Base-by-base conservation (phyloP, 2,888 invertebrate species). In the Prosopocoilus inquinatus region DNA sequence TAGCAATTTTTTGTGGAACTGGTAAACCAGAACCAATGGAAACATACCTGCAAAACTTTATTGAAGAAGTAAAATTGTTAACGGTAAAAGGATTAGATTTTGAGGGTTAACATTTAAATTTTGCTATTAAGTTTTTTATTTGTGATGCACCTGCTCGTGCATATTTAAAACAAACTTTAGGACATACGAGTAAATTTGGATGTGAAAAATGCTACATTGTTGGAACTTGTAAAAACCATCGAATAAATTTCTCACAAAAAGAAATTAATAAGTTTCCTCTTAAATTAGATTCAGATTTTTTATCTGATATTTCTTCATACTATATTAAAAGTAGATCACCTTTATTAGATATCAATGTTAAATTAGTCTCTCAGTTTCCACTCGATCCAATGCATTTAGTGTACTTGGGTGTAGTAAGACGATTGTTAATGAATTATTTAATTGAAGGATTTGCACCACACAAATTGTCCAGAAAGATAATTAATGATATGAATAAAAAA, bases 141-240 rank as follows among this genome's bases (percentile, higher is more conserved):
- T 61, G 59, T 51, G 61, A 61, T 47, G 59, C 58, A 13, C 59
- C 61, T 20, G 55, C 56, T 32, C 13, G 61, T 13, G 45, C 55
- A 16, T 56, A 58, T 48, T 33, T 61, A 48, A 58, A 55, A 46
- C 46, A 54, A 47, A 60, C 50, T 39, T 44, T 54, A 39, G 50
- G 53, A 15, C 61, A 61, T 41, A 58, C 55, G 11, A 49, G 50
- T 50, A 58, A 58, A 50, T 16, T 36, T 34, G 57, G 41, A 28
- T 61, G 61, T 48, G 61, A 61, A 45, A 57, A 43, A 20, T 61
- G 61, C 47, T 53, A 16, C n/a, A 45, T 52, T 32, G 44, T 57
- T 38, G 59, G 55, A 11, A 43, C 12, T 13, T 39, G 45, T 39
- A 49, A 51, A 12, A 44, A 55, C 41, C 32, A 28, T 8, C 11